Conservation (phyloP, 2,113 vertebrate genomes). For the Halcyon malimbica region DNA sequence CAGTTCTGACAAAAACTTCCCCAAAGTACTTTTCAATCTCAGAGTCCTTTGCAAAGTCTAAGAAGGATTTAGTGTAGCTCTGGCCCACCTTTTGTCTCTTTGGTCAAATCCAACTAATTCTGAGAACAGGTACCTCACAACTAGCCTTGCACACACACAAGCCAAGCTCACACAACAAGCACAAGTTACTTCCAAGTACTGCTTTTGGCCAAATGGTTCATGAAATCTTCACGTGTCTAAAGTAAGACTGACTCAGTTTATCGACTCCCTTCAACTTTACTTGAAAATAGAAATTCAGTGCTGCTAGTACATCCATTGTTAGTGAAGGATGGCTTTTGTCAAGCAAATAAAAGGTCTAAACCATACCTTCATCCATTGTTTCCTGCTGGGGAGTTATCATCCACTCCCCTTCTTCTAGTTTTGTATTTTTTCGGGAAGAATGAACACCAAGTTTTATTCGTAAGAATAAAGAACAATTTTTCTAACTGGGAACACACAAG, state of each 20-base stretch:
- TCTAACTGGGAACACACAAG: background rate
- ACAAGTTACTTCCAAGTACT: background rate
- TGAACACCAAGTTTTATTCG: background rate
- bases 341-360: background rate
- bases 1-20: background rate
- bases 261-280: background rate
- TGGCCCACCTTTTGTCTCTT: background rate
- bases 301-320: background rate
- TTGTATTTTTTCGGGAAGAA: background rate
- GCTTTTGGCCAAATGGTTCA: background rate
- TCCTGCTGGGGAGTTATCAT: background rate
- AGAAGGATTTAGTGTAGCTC: background rate
- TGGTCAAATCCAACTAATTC: background rate
- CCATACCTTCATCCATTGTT: background rate
- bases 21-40: background rate
- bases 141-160: background rate
- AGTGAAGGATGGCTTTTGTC: background rate
- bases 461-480: background rate
- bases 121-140: background rate
- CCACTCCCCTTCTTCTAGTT: background rate
- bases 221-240: background rate
- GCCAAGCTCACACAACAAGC: background rate
- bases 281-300: constrained; percentile 26
- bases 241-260: constrained; percentile 15
- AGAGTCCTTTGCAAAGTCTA: background rate